A percentile compares a stretch with the other conserved stretches of the same genome.
Evolutionary conservation across 1,140 invertebrate species (phyloP).

Genomic region (Drosophila setifemur): DNA sequence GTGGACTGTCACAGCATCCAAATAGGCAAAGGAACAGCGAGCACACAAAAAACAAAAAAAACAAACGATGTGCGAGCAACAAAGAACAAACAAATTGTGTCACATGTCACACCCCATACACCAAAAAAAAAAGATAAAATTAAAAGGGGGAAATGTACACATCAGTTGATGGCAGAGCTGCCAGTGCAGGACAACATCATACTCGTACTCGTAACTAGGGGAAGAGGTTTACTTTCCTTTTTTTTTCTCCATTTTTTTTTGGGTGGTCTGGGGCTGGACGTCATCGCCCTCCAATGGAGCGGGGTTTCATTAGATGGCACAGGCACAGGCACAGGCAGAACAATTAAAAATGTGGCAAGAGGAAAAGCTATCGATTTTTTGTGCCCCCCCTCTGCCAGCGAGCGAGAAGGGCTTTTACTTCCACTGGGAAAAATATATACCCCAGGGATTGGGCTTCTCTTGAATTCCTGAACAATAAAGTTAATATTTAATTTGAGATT

Average conservation of each 20-base stretch:
- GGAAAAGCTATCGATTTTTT: slow-evolving; percentile 40
- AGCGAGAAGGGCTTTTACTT: slow-evolving; percentile 9
- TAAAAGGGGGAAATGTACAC: slow-evolving; percentile 40
- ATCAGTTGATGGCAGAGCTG: slow-evolving; percentile 45
- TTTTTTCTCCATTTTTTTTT: not conserved
- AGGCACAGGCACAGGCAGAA: slow-evolving; percentile 12
- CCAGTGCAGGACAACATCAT: slow-evolving; percentile 25
- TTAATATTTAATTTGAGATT: not conserved
- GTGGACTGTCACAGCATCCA: slow-evolving; percentile 44
- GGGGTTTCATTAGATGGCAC: slow-evolving; percentile 41
- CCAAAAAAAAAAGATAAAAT: slow-evolving; percentile 40
- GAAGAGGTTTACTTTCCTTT: not conserved
- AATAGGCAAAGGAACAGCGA: slow-evolving; percentile 45
- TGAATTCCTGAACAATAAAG: no score
- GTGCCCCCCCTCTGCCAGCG: not conserved
- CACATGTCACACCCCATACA: slow-evolving; percentile 52
- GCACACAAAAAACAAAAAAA: slow-evolving; percentile 1
- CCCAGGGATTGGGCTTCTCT: not conserved
- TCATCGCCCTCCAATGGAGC: slow-evolving; percentile 36
- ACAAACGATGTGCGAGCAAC: slow-evolving; percentile 31
- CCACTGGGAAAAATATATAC: not conserved
- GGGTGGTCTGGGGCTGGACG: slow-evolving; percentile 27
- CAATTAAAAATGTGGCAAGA: slow-evolving; percentile 51
- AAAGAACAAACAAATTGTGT: slow-evolving; percentile 56
- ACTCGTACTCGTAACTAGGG: not conserved